Conservation (phyloP, 1,140 invertebrate species). For the Wasmannia auropunctata region DNA sequence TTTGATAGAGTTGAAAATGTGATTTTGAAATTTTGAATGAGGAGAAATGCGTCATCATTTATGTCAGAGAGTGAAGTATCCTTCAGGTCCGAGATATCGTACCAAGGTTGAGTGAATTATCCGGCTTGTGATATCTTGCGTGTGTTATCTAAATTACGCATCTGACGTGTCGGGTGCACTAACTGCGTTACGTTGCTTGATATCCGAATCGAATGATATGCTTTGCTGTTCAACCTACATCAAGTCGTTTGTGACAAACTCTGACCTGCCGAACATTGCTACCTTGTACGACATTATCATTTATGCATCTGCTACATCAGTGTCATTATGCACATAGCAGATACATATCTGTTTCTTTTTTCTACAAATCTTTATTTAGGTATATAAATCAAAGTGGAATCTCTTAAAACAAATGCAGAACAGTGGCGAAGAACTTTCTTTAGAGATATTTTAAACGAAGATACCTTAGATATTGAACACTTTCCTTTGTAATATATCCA, state of each 20-base stretch:
- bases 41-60: constrained; percentile 13
- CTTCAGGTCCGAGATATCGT: constrained; percentile 36
- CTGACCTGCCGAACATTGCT: constrained; percentile 36
- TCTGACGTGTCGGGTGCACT: constrained; percentile 51
- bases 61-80: constrained; percentile 38
- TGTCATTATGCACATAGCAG: neutral
- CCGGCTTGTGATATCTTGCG: constrained; percentile 45
- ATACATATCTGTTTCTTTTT: neutral
- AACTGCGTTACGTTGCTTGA: constrained; percentile 52
- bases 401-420: neutral
- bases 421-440: neutral
- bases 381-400: neutral
- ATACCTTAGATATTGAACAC: neutral
- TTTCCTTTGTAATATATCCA: neutral
- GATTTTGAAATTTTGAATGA: neutral
- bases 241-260: constrained; percentile 30
- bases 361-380: neutral
- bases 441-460: neutral
- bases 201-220: constrained; percentile 46
- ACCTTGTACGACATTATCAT: constrained; percentile 29
- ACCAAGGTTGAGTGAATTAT: constrained; percentile 54
- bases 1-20: neutral
- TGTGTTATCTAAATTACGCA: constrained; percentile 57
- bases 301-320: neutral
- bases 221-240: constrained; percentile 26